A percentile compares a stretch with the other conserved stretches of the same genome.
Evolutionary conservation across 2,113 vertebrate species (phyloP).

Genomic region (Trochalopteron elliotii): DNA sequence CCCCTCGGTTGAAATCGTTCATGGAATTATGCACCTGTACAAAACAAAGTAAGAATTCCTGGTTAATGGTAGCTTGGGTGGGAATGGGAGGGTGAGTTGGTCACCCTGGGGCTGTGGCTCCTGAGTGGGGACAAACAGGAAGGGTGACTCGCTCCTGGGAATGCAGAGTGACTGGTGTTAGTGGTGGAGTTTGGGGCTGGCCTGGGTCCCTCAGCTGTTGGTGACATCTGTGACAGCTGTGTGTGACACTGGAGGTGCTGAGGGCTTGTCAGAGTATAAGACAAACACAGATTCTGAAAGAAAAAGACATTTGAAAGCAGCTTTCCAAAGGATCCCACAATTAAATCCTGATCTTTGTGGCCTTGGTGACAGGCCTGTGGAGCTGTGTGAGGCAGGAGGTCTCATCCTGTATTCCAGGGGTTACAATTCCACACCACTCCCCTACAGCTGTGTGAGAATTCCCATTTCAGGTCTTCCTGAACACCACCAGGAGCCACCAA

Average conservation of each 20-base stretch:
- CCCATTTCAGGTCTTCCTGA: not conserved
- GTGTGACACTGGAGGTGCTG: not conserved
- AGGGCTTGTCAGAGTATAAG: not conserved
- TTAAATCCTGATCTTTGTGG: not conserved
- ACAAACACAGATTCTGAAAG: accelerated
- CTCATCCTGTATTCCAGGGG: not conserved
- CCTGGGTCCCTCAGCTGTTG: not conserved
- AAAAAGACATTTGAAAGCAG: not conserved
- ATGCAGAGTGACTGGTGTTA: not conserved
- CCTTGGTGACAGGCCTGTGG: not conserved
- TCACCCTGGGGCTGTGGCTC: not conserved
- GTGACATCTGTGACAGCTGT: not conserved
- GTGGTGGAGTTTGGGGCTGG: not conserved
- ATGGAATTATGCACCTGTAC: conserved; percentile 99
- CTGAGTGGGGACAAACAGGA: conserved; percentile 4
- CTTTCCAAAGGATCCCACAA: not conserved
- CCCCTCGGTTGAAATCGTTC: conserved; percentile 94
- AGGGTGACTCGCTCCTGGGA: not conserved
- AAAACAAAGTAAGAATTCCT: conserved; percentile 91
- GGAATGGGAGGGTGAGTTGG: not conserved
- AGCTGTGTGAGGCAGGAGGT: not conserved
- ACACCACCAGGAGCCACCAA: not conserved
- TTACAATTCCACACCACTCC: not conserved
- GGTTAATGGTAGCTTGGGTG: not conserved
- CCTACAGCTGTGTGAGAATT: not conserved